phyloP scores from a whole-genome alignment of 2,797 vertebrate genomes.

The Siniperca scherzeri region DNA sequence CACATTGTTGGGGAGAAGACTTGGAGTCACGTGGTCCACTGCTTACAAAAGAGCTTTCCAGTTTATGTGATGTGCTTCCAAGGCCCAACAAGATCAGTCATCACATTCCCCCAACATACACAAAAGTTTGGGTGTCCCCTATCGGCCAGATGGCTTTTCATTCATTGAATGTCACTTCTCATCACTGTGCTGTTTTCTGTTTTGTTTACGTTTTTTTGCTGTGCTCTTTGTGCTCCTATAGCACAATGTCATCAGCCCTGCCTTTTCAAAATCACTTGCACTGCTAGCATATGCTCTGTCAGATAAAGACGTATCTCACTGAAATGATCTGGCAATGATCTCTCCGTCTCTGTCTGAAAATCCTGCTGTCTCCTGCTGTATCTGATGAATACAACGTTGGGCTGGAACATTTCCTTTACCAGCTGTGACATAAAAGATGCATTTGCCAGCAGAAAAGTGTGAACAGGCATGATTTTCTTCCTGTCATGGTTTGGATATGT shows the following conservation, averaged over 20 bases:
- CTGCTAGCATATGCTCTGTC: slow-evolving; percentile 52
- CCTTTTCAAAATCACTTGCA: slow-evolving; percentile 38
- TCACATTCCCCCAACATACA: slow-evolving; percentile 20
- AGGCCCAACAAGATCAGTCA: slow-evolving; percentile 24
- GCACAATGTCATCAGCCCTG: slow-evolving; percentile 21
- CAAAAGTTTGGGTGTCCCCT: slow-evolving; percentile 18
- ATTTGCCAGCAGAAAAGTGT: slow-evolving; percentile 1
- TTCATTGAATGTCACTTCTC: slow-evolving; percentile 38
- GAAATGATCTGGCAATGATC: slow-evolving; percentile 49
- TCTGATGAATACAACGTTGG: slow-evolving; percentile 33
- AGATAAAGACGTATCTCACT: slow-evolving; percentile 49
- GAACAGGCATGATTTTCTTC: not conserved
- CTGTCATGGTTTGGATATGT: not conserved
- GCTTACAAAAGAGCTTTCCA: slow-evolving; percentile 27
- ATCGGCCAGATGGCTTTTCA: slow-evolving; percentile 45
- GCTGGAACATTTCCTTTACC: slow-evolving; percentile 24
- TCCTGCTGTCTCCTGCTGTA: slow-evolving; percentile 5
- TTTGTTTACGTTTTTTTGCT: slow-evolving; percentile 27
- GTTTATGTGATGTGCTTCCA: slow-evolving; percentile 49
- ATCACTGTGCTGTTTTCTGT: slow-evolving; percentile 43
- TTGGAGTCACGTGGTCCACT: slow-evolving; percentile 12
- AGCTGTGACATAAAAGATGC: slow-evolving; percentile 34
- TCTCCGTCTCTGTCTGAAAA: slow-evolving; percentile 18
- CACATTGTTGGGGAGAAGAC: slow-evolving; percentile 21
- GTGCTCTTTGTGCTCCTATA: slow-evolving; percentile 30